Evolutionary conservation across 2,888 invertebrate species (phyloP).

Genomic region (Thera obeliscata): DNA sequence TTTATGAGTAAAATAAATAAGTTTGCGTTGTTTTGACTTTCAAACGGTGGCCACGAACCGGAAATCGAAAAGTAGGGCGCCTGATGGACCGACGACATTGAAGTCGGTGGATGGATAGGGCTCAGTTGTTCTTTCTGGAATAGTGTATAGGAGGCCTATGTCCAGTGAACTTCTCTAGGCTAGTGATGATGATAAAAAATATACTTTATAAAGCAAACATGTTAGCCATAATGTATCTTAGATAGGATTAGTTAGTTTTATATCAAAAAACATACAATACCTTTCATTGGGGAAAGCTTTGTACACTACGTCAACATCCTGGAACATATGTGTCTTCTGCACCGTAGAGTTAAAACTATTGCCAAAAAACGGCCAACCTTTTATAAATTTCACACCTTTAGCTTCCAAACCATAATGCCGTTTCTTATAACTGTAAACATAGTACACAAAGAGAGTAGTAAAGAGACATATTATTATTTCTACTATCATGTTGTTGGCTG

Average conservation of each 20-base stretch:
- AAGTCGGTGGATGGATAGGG: too few relatives aligned
- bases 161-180: too few relatives aligned
- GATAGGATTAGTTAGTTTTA: neutral
- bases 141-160: too few relatives aligned
- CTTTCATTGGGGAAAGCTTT: slow-evolving; percentile 66
- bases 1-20: too few relatives aligned
- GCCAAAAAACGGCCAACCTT: slow-evolving; percentile 68
- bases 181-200: too few relatives aligned
- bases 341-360: slow-evolving; percentile 54
- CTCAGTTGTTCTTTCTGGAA: too few relatives aligned
- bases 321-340: slow-evolving; percentile 53
- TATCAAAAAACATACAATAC: slow-evolving; percentile 44
- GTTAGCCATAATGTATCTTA: too few relatives aligned
- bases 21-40: too few relatives aligned
- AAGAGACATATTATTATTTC: slow-evolving; percentile 62
- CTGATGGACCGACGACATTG: too few relatives aligned
- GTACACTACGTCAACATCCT: slow-evolving; percentile 61
- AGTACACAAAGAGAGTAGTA: slow-evolving; percentile 52
- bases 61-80: too few relatives aligned
- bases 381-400: slow-evolving; percentile 58
- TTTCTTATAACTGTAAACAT: slow-evolving; percentile 54
- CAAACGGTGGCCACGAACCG: too few relatives aligned
- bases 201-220: too few relatives aligned
- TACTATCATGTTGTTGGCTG: slow-evolving; percentile 57
- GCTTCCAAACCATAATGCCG: slow-evolving; percentile 55